These are phyloP conservation scores for Acanthosepion lycidas DNA, from an alignment of 2,888 invertebrate genomes.

Conservation along the genomic window DNA sequence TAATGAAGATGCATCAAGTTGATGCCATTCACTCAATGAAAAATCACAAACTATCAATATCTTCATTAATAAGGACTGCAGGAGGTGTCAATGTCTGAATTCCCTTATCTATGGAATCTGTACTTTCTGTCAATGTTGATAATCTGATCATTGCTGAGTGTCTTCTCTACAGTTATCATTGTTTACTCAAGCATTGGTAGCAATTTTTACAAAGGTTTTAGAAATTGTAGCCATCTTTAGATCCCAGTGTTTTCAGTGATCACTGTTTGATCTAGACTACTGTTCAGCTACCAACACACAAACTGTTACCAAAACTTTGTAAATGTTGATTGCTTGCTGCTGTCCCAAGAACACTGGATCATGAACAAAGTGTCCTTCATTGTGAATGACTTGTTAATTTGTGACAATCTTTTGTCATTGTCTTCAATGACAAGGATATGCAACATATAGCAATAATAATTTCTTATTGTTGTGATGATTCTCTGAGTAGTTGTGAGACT, in stretches of 20 bases:
- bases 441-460: neutral
- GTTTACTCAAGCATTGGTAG: neutral
- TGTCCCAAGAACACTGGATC: neutral
- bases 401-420: constrained; percentile 37
- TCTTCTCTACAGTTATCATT: neutral
- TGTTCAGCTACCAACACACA: neutral
- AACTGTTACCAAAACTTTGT: neutral
- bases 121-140: constrained; percentile 36
- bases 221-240: neutral
- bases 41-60: neutral
- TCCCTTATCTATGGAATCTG: constrained; percentile 38
- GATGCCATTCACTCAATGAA: constrained; percentile 20
- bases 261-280: neutral
- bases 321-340: constrained; percentile 22
- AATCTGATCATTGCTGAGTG: constrained; percentile 38
- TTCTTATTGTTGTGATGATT: neutral
- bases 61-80: constrained; percentile 41
- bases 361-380: neutral
- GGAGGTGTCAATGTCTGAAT: neutral
- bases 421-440: neutral
- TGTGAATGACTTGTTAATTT: constrained; percentile 15
- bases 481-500: neutral
- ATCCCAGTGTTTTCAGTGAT: neutral
- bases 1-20: constrained; percentile 36
- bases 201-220: neutral